A percentile compares a stretch with the other conserved stretches of the same genome.
phyloP scores from a whole-genome alignment of 2,888 invertebrate genomes.

The Strigamia maritima region DNA sequence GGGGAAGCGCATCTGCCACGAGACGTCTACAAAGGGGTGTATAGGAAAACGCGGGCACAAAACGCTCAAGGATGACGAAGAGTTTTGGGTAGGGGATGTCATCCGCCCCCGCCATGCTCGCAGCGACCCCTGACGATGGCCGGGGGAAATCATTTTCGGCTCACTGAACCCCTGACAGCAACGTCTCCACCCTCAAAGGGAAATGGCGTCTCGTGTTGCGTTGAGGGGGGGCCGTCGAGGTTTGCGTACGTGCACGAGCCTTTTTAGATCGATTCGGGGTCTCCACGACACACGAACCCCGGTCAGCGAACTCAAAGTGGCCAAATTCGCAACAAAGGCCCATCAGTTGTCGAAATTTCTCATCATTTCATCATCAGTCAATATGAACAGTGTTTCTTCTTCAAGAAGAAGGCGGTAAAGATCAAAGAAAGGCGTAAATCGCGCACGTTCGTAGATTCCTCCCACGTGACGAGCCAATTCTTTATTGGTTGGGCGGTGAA shows the following conservation, averaged over 20 bases:
- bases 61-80: constrained; percentile 14
- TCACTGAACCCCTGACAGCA: constrained; percentile 27
- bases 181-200: constrained; percentile 28
- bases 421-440: constrained; percentile 28
- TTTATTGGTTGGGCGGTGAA: constrained; percentile 29
- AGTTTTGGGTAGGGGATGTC: not conserved
- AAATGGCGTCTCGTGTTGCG: constrained; percentile 31
- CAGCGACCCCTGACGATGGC: constrained; percentile 32
- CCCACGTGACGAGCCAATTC: constrained; percentile 32
- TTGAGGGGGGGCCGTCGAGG: not conserved
- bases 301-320: constrained; percentile 8
- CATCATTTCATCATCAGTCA: not conserved
- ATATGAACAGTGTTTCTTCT: not conserved
- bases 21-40: constrained; percentile 19
- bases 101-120: constrained; percentile 34
- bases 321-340: not conserved
- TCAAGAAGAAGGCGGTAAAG: not conserved
- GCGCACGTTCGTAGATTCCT: constrained; percentile 24
- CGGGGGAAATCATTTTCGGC: constrained; percentile 34
- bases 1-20: constrained; percentile 28
- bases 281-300: not conserved
- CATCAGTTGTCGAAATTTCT: not conserved
- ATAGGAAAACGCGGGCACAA: not conserved
- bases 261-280: not conserved
- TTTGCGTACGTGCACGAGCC: constrained; percentile 11